Evolutionary conservation across 2,113 vertebrate species (phyloP), one percentile per base, ranked within the genome.

Genomic region (Tiliqua scincoides): DNA sequence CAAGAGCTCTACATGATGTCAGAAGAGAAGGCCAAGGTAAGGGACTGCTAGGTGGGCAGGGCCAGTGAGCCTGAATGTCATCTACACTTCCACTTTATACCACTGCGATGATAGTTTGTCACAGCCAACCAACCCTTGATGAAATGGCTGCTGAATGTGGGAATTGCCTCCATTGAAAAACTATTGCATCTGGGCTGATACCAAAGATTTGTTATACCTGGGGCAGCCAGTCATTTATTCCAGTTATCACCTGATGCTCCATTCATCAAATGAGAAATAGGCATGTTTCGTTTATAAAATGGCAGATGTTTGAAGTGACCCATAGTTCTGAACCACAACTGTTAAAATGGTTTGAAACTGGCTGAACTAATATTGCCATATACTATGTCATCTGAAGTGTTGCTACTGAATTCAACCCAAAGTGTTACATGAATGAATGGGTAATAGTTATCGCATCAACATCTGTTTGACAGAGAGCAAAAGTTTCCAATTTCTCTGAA

Each of bases 1-100:
- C 99, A 99, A 95, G 99, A 99, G 91, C 97, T 99, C 14, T 99
- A 99, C 92, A 99, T 99, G 99, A 99, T 99, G 98, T 99, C 98
- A 4, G 98, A 99, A 93, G 98, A 99, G 95, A 99, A 99, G 94
- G 98, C 98, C 88, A 99, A 99, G 98, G 98, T 99, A 89, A 94
- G 92, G 73, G 35, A 59, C 84, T 32, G 40, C 35, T 1, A 73
- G 6, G n/a, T 0, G 0, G 43, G 85, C 2, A n/a, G 21, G 3
- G 27, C 37, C 37, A 20, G 15, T n/a, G 17, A 35, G 62, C n/a
- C 37, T 3, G 43, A 48, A 20, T 21, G 27, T n/a, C 32, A 35
- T 23, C 14, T 18, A 6, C 43, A 25, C 32, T 23, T 6, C 48
- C 35, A 40, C 2, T 40, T 25, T 40, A 17, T 79, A 8, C 77